Evolutionary conservation across 2,113 vertebrate species (phyloP).

Genomic region (Strix uralensis): DNA sequence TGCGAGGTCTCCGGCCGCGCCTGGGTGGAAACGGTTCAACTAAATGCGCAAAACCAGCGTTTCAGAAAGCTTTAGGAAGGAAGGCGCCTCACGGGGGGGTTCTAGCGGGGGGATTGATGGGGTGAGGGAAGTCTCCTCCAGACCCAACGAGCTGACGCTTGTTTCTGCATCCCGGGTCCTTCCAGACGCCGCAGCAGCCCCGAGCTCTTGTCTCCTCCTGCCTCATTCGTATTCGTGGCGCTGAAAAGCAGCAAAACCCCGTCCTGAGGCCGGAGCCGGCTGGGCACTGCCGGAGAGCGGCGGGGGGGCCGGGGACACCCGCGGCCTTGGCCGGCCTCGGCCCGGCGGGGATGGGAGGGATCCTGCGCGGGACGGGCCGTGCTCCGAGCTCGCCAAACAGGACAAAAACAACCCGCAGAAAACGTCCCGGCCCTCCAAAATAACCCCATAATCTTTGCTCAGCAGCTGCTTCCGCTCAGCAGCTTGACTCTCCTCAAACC

Average conservation of each 20-base stretch:
- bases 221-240: background rate
- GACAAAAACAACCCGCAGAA: background rate
- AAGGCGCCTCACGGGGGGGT: background rate
- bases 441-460: background rate
- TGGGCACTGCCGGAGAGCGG: background rate
- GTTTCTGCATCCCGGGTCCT: background rate
- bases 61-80: background rate
- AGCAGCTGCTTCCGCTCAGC: background rate
- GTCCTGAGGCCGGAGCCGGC: accelerated
- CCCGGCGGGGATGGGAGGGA: background rate
- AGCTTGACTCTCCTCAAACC: background rate
- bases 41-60: background rate
- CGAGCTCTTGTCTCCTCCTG: background rate
- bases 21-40: background rate
- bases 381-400: background rate
- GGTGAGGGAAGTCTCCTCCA: background rate
- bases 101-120: background rate
- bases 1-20: background rate
- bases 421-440: background rate
- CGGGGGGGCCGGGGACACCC: background rate
- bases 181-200: background rate
- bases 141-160: background rate
- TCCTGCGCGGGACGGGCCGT: background rate
- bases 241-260: background rate
- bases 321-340: background rate